Conservation (phyloP, 2,888 invertebrate genomes). For the Epirrhoe alternata region DNA sequence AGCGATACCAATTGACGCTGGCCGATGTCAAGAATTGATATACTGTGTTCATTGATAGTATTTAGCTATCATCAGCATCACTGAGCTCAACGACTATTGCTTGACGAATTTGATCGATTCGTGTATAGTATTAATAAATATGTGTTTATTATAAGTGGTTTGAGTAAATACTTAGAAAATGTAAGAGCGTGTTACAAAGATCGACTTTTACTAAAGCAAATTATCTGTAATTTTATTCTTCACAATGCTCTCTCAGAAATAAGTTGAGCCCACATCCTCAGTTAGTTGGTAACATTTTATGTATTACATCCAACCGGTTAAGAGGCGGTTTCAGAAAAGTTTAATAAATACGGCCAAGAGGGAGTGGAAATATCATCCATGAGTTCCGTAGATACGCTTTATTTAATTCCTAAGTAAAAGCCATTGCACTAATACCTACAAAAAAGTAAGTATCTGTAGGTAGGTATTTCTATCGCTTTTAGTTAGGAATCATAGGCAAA, state of each 20-base stretch:
- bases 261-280: constrained; percentile 40
- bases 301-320: constrained; percentile 64
- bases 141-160: neutral
- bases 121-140: constrained; percentile 5
- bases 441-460: too few relatives aligned
- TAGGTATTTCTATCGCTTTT: too few relatives aligned
- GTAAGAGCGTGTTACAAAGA: constrained; percentile 37
- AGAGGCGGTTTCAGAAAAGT: constrained; percentile 59
- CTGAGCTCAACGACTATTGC: neutral
- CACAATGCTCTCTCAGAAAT: constrained; percentile 43
- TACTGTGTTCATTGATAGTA: too few relatives aligned
- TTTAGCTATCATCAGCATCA: neutral
- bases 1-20: too few relatives aligned
- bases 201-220: constrained; percentile 37
- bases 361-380: neutral
- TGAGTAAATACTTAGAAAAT: constrained; percentile 34
- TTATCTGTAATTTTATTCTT: constrained; percentile 40
- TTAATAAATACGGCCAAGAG: constrained; percentile 6
- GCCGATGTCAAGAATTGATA: too few relatives aligned
- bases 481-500: too few relatives aligned
- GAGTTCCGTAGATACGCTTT: neutral
- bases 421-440: too few relatives aligned
- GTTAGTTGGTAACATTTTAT: constrained; percentile 45
- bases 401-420: neutral
- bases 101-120: neutral